Evolutionary conservation across 2,888 invertebrate species (phyloP).

Genomic region (Drosophila fungiperda): DNA sequence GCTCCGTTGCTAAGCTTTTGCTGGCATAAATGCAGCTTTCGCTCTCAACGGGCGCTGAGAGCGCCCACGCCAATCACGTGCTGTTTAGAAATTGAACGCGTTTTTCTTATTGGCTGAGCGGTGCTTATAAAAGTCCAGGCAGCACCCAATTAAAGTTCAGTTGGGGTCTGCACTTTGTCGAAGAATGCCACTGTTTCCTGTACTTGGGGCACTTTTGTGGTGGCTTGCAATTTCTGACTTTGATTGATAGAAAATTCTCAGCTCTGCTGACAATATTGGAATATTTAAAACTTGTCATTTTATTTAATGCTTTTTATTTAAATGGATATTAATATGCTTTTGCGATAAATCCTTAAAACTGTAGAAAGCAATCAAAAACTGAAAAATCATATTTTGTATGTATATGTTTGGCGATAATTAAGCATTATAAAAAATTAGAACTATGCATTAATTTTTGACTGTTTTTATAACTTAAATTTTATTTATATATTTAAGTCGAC

Average conservation of each 20-base stretch:
- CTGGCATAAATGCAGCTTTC: slow-evolving; percentile 30
- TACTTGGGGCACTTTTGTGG: background rate
- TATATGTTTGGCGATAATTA: background rate
- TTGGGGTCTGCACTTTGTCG: slow-evolving; percentile 38
- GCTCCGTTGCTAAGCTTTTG: slow-evolving; percentile 43
- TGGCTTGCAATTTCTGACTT: background rate
- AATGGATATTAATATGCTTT: background rate
- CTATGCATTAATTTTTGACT: background rate
- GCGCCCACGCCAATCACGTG: slow-evolving; percentile 44
- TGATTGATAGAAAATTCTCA: background rate
- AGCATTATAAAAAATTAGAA: background rate
- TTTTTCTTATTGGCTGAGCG: slow-evolving; percentile 61
- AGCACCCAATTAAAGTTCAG: slow-evolving; percentile 69
- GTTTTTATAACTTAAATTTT: background rate
- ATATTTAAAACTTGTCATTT: background rate
- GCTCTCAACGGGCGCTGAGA: slow-evolving; percentile 28
- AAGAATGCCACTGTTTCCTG: slow-evolving; percentile 20
- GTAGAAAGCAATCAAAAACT: background rate
- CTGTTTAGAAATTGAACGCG: slow-evolving; percentile 36
- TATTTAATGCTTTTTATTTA: background rate
- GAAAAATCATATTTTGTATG: background rate
- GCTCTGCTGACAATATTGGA: background rate
- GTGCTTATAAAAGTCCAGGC: slow-evolving; percentile 62
- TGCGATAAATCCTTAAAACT: background rate
- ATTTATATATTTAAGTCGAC: background rate